Evolutionary conservation across 2,113 vertebrate species (phyloP).

Genomic region (Seriola dumerili): DNA sequence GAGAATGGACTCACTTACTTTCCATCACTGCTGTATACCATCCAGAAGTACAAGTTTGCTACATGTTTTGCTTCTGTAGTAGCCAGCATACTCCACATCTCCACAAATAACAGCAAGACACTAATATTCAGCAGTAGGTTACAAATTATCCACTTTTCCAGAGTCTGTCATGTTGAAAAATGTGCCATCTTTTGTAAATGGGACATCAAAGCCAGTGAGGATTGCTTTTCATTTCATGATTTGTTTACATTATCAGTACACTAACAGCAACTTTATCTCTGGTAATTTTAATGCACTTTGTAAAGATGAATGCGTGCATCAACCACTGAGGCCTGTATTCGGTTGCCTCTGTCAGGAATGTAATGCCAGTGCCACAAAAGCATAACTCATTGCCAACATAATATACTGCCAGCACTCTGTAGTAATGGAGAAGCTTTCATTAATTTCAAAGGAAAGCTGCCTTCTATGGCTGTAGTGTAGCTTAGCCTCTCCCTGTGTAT

Average conservation of each 20-base stretch:
- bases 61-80: not conserved
- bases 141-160: constrained; percentile 23
- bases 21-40: not conserved
- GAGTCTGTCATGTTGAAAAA: constrained; percentile 37
- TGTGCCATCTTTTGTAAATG: constrained; percentile 25
- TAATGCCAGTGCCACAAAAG: constrained; percentile 15
- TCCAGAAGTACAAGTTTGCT: not conserved
- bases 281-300: constrained; percentile 22
- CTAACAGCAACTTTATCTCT: constrained; percentile 45
- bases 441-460: constrained; percentile 55
- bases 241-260: constrained; percentile 57
- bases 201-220: constrained; percentile 46
- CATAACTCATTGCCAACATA: constrained; percentile 26
- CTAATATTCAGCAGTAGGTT: not conserved
- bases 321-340: constrained; percentile 1
- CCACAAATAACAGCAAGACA: constrained; percentile 8
- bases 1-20: not conserved
- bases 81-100: constrained; percentile 7
- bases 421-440: constrained; percentile 56
- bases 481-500: constrained; percentile 39
- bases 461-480: constrained; percentile 40
- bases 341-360: constrained; percentile 28
- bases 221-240: constrained; percentile 39
- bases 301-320: constrained; percentile 38
- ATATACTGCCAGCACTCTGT: constrained; percentile 30